phyloP scores from a whole-genome alignment of 2,113 vertebrate genomes.

The Bolborhynchus lineola region DNA sequence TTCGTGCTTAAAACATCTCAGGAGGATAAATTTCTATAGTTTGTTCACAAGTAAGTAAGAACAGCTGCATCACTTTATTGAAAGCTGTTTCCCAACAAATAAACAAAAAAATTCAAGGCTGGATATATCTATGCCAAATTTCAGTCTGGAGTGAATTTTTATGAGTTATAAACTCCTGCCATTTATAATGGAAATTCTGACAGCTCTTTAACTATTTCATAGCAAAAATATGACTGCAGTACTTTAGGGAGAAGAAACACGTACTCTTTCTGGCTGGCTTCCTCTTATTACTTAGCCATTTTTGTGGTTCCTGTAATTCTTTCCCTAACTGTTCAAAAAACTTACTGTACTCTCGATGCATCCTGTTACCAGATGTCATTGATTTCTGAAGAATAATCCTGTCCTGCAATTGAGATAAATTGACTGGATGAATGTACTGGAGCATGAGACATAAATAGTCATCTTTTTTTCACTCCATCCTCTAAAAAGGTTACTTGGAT shows the following conservation, averaged over 20 bases:
- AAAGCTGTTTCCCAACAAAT: constrained; percentile 41
- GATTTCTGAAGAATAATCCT: not conserved
- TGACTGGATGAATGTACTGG: not conserved
- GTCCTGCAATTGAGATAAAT: not conserved
- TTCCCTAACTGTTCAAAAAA: not conserved
- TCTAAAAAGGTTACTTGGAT: not conserved
- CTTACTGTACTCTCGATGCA: not conserved
- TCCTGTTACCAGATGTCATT: not conserved
- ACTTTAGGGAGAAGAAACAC: not conserved
- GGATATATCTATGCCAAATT: constrained; percentile 28
- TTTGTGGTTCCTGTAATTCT: not conserved
- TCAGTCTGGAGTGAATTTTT: constrained; percentile 38
- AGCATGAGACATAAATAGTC: not conserved
- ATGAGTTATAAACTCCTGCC: constrained; percentile 27
- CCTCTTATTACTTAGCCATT: not conserved
- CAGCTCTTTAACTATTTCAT: constrained; percentile 32
- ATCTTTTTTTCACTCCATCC: not conserved
- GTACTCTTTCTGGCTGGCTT: not conserved
- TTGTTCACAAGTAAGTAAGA: constrained; percentile 26
- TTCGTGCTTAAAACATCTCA: not conserved
- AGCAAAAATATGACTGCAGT: not conserved
- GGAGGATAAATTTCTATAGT: constrained; percentile 17
- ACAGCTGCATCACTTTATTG: constrained; percentile 38
- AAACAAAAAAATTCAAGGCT: constrained; percentile 30
- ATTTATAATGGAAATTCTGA: constrained; percentile 47